phyloP scores from a whole-genome alignment of 2,113 vertebrate species.

The Sardina pilchardus region DNA sequence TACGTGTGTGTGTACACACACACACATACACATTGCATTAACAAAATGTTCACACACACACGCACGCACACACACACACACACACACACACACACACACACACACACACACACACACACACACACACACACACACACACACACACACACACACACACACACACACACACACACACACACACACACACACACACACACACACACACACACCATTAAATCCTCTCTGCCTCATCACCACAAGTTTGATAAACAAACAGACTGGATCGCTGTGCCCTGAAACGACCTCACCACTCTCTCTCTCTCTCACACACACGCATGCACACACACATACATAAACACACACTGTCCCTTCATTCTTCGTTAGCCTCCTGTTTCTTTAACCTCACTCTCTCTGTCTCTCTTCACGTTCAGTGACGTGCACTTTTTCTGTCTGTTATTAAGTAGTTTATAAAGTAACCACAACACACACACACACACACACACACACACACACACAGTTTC shows the following conservation, averaged over 20 bases:
- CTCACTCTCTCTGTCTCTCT: no score
- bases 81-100: not conserved
- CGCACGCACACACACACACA: not conserved
- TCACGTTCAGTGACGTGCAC: no score
- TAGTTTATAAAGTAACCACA: no score
- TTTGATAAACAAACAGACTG: not conserved
- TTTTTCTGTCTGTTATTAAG: no score
- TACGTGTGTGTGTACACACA: not conserved
- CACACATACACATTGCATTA: not conserved
- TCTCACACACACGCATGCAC: not conserved
- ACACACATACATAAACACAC: not conserved
- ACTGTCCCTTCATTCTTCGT: no score
- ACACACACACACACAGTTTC: not conserved
- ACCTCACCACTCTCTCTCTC: not conserved
- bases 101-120: not conserved
- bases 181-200: not conserved
- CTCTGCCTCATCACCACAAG: not conserved
- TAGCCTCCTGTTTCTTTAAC: no score
- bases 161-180: no score
- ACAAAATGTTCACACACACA: conserved; percentile 37
- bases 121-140: conserved; percentile 3
- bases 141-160: not conserved
- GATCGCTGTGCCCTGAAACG: not conserved
- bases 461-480: not conserved
- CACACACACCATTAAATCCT: not conserved